Conservation (phyloP, 2,888 invertebrate species). For the Caenorhabditis sp. region DNA sequence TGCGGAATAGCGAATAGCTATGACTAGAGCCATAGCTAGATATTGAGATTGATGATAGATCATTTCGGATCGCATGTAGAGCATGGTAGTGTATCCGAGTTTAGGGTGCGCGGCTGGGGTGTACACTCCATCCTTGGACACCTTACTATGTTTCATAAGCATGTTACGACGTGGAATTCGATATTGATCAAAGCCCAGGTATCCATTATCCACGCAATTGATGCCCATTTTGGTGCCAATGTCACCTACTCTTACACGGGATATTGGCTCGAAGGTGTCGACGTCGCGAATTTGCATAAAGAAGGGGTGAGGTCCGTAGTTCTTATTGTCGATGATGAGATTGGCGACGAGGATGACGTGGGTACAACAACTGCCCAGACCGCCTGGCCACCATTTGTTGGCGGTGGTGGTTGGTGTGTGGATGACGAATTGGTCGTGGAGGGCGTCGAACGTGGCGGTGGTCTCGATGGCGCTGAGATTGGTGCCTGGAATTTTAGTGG, state of each 20-base stretch:
- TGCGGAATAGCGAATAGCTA: slow-evolving; percentile 88
- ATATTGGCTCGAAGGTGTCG: slow-evolving; percentile 77
- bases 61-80: slow-evolving; percentile 81
- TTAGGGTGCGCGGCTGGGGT: slow-evolving; percentile 84
- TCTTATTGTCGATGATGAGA: slow-evolving; percentile 83
- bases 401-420: slow-evolving; percentile 87
- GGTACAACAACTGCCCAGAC: slow-evolving; percentile 88
- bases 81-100: slow-evolving; percentile 88
- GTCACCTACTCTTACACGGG: slow-evolving; percentile 86
- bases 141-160: slow-evolving; percentile 90
- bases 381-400: slow-evolving; percentile 71
- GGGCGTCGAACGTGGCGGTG: slow-evolving; percentile 86
- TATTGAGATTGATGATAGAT: slow-evolving; percentile 87
- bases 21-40: slow-evolving; percentile 78
- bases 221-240: slow-evolving; percentile 92
- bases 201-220: slow-evolving; percentile 91
- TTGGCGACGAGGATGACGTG: slow-evolving; percentile 92
- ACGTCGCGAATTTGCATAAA: slow-evolving; percentile 88
- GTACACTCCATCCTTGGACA: slow-evolving; percentile 82
- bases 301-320: slow-evolving; percentile 89
- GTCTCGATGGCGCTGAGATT: slow-evolving; percentile 91
- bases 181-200: slow-evolving; percentile 85
- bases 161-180: slow-evolving; percentile 86
- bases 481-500: slow-evolving; percentile 78
- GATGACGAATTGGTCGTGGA: slow-evolving; percentile 84